Evolutionary conservation across 1,140 invertebrate genomes (phyloP), one percentile per base, ranked within the genome.

Genomic region (Drosophila quadrilineata): DNA sequence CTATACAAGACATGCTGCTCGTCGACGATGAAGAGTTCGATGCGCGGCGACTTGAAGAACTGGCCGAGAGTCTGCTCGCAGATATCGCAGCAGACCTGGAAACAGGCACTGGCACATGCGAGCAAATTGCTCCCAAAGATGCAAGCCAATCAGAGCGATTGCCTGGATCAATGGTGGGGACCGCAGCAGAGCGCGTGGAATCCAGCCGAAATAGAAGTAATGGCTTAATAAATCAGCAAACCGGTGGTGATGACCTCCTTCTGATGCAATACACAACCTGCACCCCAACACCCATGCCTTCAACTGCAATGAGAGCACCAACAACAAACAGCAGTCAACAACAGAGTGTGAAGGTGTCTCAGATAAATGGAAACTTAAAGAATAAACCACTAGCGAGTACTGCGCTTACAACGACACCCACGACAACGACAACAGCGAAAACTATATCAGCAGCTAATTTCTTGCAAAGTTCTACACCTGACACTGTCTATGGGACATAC

Each of bases 171-270:
- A 68, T 95, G 95, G 95, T 95, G 95, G 95, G 94, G 94, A 17
- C 93, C 93, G 41, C 94, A 94, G 84, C 94, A 95, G 90, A 94
- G 93, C 90, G 93, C 90, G 75, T 96, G 95, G 95, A 95, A 95
- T 86, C 94, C 94, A 62, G 90, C 94, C 63, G 93, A 94, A 75
- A 91, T 93, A 90, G 90, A 88, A 73, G 80, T 88, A 88, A 89
- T 76, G 80, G 87, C 68, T 43, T 88, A 64, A 85, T 49, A 45
- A 48, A 62, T 14, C n/a, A n/a, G n/a, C n/a, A n/a, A n/a, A n/a
- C n/a, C n/a, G 49, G 48, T 38, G 49, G 52, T 3, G 45, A 40
- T 5, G 6, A 19, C 3, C 22, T 43, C 5, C 17, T 56, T 31
- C 21, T 14, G 28, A 43, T 66, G 59, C 63, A 56, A n/a, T 58